Evolutionary conservation across 2,113 vertebrate species (phyloP).

Genomic region (Rhinogobius similis): DNA sequence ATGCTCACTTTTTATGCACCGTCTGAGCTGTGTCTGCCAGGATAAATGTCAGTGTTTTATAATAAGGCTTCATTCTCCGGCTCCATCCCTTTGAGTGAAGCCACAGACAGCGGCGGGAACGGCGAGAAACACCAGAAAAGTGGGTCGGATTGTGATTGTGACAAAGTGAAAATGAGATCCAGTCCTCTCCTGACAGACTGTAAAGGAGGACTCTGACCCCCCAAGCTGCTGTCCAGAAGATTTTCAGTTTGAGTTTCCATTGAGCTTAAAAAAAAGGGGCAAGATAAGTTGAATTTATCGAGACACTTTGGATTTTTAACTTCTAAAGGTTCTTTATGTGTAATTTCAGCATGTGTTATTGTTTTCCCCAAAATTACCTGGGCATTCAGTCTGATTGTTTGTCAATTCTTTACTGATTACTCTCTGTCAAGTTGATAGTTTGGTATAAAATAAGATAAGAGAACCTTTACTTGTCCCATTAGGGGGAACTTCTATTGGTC

Average conservation of each 20-base stretch:
- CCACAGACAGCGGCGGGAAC: not conserved
- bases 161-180: conserved; percentile 36
- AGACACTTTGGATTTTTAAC: conserved; percentile 1
- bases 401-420: not conserved
- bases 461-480: too few species aligned
- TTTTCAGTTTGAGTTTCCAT: conserved; percentile 26
- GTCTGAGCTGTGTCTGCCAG: not conserved
- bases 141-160: conserved; percentile 40
- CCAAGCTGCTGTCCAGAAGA: conserved; percentile 30
- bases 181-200: conserved; percentile 12
- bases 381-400: too few species aligned
- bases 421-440: not conserved
- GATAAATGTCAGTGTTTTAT: conserved; percentile 10
- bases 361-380: too few species aligned
- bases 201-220: conserved; percentile 20
- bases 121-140: conserved; percentile 13
- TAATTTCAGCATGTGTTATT: not conserved
- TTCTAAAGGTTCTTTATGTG: too few species aligned
- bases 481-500: too few species aligned
- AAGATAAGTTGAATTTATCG: conserved; percentile 39
- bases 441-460: not conserved
- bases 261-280: conserved; percentile 18
- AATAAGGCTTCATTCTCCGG: not conserved
- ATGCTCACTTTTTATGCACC: not conserved
- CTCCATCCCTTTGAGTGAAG: not conserved